Evolutionary conservation across 2,113 vertebrate species (phyloP).

Genomic region (Penelope pileata): DNA sequence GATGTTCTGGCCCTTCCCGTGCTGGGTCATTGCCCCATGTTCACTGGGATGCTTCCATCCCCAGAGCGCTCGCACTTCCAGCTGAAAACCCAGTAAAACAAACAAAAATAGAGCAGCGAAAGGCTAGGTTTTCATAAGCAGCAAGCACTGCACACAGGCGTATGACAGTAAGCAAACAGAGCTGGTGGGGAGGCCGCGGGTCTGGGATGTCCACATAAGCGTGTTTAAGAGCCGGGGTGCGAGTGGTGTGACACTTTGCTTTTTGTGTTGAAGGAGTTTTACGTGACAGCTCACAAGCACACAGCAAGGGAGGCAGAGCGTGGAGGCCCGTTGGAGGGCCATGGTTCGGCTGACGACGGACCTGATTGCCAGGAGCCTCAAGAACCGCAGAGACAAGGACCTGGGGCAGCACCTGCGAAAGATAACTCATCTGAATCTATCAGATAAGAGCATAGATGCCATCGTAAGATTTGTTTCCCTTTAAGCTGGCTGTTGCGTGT

Average conservation of each 20-base stretch:
- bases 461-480: slow-evolving; percentile 83
- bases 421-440: slow-evolving; percentile 93
- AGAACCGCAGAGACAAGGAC: slow-evolving; percentile 79
- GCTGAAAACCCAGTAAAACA: rapidly evolving
- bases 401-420: slow-evolving; percentile 82
- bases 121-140: neutral
- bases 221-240: too few species aligned
- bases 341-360: slow-evolving; percentile 90
- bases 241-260: neutral
- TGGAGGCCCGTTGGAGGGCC: neutral
- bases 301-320: too few species aligned
- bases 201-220: too few species aligned
- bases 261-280: slow-evolving; percentile 63
- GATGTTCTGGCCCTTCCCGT: too few species aligned
- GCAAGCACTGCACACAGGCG: neutral
- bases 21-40: too few species aligned
- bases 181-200: neutral
- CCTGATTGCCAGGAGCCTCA: slow-evolving; percentile 86
- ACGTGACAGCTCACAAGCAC: too few species aligned
- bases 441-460: slow-evolving; percentile 87
- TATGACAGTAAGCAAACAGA: neutral
- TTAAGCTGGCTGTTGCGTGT: neutral
- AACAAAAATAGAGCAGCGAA: neutral
- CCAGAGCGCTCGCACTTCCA: rapidly evolving
- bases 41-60: neutral